Percentiles rank a stretch among this genome's conserved stretches.
phyloP scores from a whole-genome alignment of 1,140 invertebrate species.

The Trichonephila clavipes region DNA sequence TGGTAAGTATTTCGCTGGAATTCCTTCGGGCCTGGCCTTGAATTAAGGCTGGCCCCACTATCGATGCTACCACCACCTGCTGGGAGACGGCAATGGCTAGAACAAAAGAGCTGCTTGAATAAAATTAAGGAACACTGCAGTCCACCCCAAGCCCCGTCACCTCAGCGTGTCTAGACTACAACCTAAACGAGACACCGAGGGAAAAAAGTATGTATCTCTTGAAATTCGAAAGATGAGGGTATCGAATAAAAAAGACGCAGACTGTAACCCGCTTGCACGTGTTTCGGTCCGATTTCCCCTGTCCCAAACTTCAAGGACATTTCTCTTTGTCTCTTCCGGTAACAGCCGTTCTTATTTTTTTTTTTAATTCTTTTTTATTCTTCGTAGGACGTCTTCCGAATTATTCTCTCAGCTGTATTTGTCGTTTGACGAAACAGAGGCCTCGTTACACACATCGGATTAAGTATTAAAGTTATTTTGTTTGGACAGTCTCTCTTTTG shows the following conservation, averaged over 20 bases:
- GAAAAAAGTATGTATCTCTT: not conserved
- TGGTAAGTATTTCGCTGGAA: too few relatives aligned
- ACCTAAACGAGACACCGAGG: not conserved
- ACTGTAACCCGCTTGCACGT: not conserved
- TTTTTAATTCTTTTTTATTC: not conserved
- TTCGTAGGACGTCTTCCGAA: not conserved
- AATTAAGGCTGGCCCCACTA: not conserved
- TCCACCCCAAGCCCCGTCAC: not conserved
- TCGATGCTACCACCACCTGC: not conserved
- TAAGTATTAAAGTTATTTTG: conserved; percentile 32
- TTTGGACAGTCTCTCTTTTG: conserved; percentile 28
- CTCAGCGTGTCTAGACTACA: not conserved
- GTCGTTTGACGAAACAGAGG: not conserved
- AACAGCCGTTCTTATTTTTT: not conserved
- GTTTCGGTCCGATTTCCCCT: not conserved
- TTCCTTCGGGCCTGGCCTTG: not conserved
- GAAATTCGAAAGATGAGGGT: not conserved
- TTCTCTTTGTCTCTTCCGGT: conserved; percentile 1
- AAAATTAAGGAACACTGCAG: not conserved
- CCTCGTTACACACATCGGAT: not conserved
- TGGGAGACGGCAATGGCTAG: not conserved
- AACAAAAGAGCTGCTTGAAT: conserved; percentile 1
- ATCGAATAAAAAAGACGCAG: not conserved
- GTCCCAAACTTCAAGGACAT: not conserved
- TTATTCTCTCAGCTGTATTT: conserved; percentile 10